Conservation (phyloP, 2,888 invertebrate species). For the Platycheirus albimanus region DNA sequence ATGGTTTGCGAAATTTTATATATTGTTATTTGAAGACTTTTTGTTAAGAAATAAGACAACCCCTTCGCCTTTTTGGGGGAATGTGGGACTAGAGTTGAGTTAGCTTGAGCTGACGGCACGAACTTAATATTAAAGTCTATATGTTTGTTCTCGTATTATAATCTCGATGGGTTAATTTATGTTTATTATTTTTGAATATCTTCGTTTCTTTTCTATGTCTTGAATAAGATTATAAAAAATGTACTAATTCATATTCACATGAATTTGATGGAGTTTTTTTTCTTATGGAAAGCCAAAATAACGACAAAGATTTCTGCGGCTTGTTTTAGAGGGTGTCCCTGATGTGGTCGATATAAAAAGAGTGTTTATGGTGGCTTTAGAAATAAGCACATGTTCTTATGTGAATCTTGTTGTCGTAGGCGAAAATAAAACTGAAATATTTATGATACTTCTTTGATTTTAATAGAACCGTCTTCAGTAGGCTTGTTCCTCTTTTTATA, state of each 20-base stretch:
- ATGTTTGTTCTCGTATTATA: constrained; percentile 67
- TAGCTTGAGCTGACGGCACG: constrained; percentile 20
- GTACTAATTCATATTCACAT: no score
- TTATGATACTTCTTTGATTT: constrained; percentile 8
- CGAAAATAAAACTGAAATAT: constrained; percentile 28
- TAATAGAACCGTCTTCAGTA: neutral
- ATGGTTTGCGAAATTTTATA: constrained; percentile 72
- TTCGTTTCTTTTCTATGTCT: constrained; percentile 42
- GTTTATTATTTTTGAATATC: constrained; percentile 62
- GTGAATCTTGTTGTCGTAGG: constrained; percentile 49
- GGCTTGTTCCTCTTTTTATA: constrained; percentile 9
- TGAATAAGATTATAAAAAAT: constrained; percentile 52
- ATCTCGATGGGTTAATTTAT: constrained; percentile 72
- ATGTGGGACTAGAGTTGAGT: no score
- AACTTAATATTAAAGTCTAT: constrained; percentile 69
- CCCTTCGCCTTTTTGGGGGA: neutral
- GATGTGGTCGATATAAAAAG: constrained; percentile 35
- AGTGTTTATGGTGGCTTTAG: constrained; percentile 34
- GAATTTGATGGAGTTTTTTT: neutral
- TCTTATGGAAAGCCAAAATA: constrained; percentile 26
- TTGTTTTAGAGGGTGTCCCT: constrained; percentile 5
- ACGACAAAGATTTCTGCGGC: constrained; percentile 21
- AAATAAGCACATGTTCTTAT: constrained; percentile 62
- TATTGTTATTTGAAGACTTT: constrained; percentile 62
- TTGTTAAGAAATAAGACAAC: constrained; percentile 9